Percentiles rank a stretch among this genome's conserved stretches.
Conservation (phyloP, 2,797 vertebrate genomes). For the Betta splendens region DNA sequence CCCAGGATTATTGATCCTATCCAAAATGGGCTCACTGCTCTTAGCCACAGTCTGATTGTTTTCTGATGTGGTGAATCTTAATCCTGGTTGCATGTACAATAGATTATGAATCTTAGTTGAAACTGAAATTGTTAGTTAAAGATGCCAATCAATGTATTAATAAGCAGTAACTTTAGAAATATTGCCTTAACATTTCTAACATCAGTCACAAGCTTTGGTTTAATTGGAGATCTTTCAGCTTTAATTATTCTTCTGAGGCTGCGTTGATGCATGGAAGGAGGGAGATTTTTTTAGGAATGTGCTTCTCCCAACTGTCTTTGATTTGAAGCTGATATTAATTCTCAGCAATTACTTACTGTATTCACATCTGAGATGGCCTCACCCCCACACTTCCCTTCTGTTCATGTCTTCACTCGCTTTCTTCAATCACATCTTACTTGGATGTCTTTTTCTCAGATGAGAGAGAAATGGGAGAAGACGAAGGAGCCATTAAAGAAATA, state of each 20-base stretch:
- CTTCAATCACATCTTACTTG: neutral
- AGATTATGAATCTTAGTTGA: neutral
- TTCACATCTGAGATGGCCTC: neutral
- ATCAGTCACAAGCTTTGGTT: neutral
- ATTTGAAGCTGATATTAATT: neutral
- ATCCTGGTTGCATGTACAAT: neutral
- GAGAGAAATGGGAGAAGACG: constrained; percentile 45
- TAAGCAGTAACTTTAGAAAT: neutral
- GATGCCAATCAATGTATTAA: neutral
- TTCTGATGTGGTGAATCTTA: constrained; percentile 1
- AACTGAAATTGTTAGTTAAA: neutral
- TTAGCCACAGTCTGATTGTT: neutral
- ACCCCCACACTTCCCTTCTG: neutral
- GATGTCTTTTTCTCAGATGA: constrained; percentile 56
- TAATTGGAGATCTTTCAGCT: neutral
- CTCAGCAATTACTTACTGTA: constrained; percentile 21
- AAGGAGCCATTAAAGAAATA: constrained; percentile 17
- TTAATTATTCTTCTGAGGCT: neutral
- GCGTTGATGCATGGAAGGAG: constrained; percentile 4
- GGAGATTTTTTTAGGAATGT: no score
- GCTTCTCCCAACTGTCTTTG: neutral
- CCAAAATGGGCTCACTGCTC: neutral
- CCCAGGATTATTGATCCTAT: constrained; percentile 10
- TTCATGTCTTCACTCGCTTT: neutral
- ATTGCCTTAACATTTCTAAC: neutral